Conservation (phyloP, 2,797 vertebrate genomes). For the Phoxinus dragarum region DNA sequence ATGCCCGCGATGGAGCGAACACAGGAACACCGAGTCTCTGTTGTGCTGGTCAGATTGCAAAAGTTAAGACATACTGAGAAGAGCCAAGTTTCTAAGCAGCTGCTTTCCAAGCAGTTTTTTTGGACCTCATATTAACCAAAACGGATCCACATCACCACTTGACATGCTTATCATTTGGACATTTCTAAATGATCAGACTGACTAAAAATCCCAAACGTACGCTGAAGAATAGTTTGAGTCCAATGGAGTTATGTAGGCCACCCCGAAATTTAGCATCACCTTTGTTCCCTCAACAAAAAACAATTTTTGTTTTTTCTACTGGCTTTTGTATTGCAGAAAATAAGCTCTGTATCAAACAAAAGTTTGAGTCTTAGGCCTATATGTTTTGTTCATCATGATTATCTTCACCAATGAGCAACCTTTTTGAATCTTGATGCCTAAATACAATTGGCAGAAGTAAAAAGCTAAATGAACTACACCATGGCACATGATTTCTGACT, state of each 20-base stretch:
- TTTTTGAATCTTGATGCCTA: neutral
- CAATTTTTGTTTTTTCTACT: neutral
- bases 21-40: conserved; percentile 10
- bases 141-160: neutral
- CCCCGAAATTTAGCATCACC: neutral
- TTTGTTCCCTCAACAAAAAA: neutral
- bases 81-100: conserved; percentile 41
- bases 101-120: conserved; percentile 38
- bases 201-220: neutral
- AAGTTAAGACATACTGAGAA: conserved; percentile 10
- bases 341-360: neutral
- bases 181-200: neutral
- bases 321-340: neutral
- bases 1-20: conserved; percentile 15
- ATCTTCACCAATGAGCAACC: neutral
- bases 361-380: neutral
- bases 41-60: conserved; percentile 35
- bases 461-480: neutral
- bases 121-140: neutral
- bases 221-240: neutral
- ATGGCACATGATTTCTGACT: no score
- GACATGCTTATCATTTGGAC: neutral
- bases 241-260: neutral
- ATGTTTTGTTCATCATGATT: neutral
- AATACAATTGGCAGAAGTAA: neutral